phyloP scores from a whole-genome alignment of 2,888 invertebrate genomes.

The Aphodius sticticus region DNA sequence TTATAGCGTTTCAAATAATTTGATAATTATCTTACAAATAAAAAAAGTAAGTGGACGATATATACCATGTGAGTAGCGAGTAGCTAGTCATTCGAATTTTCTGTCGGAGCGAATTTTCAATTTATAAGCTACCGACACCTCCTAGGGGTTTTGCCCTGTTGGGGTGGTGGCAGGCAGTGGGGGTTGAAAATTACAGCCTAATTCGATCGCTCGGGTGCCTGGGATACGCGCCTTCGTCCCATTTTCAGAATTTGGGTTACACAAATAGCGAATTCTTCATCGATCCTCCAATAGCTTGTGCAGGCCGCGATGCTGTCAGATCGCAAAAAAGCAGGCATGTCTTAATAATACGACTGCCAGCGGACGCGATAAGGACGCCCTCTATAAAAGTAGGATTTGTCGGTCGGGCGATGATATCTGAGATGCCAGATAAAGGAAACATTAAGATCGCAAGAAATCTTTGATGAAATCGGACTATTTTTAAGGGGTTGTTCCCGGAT shows the following conservation, averaged over 20 bases:
- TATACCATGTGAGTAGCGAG: no score
- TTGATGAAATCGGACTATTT: background rate
- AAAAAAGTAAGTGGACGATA: no score
- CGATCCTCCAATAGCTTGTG: background rate
- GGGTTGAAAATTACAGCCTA: slow-evolving; percentile 21
- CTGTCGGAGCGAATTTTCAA: background rate
- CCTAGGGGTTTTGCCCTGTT: background rate
- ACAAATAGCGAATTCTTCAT: slow-evolving; percentile 26
- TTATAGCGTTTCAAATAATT: no score
- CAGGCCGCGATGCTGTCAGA: background rate
- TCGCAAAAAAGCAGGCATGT: background rate
- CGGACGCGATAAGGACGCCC: background rate
- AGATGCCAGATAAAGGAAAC: background rate
- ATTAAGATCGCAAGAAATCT: background rate
- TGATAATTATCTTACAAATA: no score
- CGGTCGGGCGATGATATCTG: background rate
- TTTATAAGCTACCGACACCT: background rate
- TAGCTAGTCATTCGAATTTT: background rate
- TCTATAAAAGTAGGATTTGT: background rate
- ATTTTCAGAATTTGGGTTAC: slow-evolving; percentile 17
- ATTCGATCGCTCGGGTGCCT: slow-evolving; percentile 13
- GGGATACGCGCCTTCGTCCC: slow-evolving; percentile 16
- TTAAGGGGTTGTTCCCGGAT: no score
- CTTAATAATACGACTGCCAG: background rate
- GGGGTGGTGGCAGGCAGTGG: background rate